Conservation (phyloP, 2,797 vertebrate genomes). For the Carapus acus region DNA sequence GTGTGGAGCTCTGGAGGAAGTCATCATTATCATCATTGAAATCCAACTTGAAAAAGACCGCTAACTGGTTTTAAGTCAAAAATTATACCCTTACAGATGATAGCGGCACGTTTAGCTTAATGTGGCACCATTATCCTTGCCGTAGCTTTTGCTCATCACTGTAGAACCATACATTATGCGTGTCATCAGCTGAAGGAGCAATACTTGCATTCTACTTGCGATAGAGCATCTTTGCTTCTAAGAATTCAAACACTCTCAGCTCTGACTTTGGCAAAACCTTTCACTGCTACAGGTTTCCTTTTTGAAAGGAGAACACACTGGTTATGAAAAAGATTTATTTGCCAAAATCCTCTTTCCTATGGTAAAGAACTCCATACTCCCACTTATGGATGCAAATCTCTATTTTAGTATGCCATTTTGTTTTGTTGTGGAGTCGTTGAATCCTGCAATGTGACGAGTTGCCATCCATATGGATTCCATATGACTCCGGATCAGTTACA, state of each 20-base stretch:
- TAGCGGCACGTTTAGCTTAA: conserved; percentile 10
- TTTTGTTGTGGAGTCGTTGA: conserved; percentile 58
- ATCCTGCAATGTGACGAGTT: conserved; percentile 45
- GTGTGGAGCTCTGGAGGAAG: conserved; percentile 9
- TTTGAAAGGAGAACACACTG: conserved; percentile 56
- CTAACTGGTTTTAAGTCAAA: conserved; percentile 1
- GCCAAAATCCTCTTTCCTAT: conserved; percentile 75
- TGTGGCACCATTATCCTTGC: conserved; percentile 40
- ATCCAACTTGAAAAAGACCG: background rate
- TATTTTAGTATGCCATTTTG: conserved; percentile 69
- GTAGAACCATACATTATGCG: conserved; percentile 27
- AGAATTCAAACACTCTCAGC: conserved; percentile 31
- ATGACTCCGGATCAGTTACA: conserved; percentile 51
- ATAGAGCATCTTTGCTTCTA: conserved; percentile 40
- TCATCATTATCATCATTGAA: conserved; percentile 4
- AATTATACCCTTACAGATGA: too few relatives aligned
- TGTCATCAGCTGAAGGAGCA: conserved; percentile 30
- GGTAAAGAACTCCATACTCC: conserved; percentile 69
- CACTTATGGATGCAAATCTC: conserved; percentile 69
- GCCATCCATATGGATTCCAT: conserved; percentile 44
- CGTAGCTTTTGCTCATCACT: conserved; percentile 52
- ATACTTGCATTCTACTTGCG: conserved; percentile 37
- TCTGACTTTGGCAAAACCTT: conserved; percentile 46
- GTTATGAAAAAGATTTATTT: conserved; percentile 63
- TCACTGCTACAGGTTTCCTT: conserved; percentile 59